Conservation (phyloP, 2,888 invertebrate genomes). For the Coecobrya sp. region DNA sequence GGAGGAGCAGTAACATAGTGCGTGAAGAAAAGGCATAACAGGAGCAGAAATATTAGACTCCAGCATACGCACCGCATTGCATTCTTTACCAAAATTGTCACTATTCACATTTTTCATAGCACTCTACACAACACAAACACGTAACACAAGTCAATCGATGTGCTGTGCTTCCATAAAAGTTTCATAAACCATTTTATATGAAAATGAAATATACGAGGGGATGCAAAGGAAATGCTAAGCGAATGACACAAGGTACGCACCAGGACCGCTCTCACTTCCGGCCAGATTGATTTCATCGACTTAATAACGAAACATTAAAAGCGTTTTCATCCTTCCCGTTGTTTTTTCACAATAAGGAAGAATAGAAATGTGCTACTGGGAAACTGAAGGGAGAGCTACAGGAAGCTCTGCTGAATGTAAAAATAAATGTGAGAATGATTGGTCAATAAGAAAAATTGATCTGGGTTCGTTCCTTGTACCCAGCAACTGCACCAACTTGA, state of each 20-base stretch:
- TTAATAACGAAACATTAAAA: neutral
- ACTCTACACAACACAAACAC: neutral
- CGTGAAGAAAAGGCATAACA: conserved; percentile 70
- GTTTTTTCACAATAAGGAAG: no score
- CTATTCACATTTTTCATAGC: neutral
- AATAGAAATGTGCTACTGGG: neutral
- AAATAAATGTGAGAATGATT: conserved; percentile 34
- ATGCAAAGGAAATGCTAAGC: neutral
- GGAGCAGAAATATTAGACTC: conserved; percentile 58
- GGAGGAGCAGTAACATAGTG: conserved; percentile 71
- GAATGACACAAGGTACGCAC: conserved; percentile 12
- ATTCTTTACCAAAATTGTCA: neutral
- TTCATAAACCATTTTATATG: neutral
- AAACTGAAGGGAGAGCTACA: neutral
- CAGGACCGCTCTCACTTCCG: neutral
- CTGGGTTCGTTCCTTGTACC: neutral
- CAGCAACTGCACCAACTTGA: no score
- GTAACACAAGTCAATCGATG: no score
- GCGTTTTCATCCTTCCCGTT: no score
- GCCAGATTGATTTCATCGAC: conserved; percentile 59
- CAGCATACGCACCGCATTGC: conserved; percentile 74
- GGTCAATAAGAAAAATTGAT: conserved; percentile 70
- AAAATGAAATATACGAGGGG: no score
- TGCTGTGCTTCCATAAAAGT: no score
- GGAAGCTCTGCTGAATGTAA: neutral